These are phyloP conservation scores for Gastracanthus pulcherrimus DNA, from an alignment of 2,888 invertebrate genomes.

Conservation along the genomic window DNA sequence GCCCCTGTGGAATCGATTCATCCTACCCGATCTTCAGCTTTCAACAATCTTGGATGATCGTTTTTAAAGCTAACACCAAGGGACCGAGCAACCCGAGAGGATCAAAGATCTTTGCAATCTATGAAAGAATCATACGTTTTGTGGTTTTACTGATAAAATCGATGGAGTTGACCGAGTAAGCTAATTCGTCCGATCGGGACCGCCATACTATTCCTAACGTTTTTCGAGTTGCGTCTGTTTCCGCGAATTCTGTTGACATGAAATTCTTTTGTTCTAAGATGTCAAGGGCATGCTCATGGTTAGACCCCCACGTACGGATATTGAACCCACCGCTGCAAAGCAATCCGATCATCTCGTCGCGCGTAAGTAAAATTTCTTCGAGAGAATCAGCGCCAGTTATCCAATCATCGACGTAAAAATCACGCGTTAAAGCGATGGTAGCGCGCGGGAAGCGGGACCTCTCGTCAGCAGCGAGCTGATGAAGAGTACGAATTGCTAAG, in stretches of 20 bases:
- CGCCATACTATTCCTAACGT: constrained; percentile 52
- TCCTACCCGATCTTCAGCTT: constrained; percentile 1
- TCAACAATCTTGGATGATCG: constrained; percentile 1
- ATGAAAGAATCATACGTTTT: not conserved
- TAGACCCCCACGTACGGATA: constrained; percentile 63
- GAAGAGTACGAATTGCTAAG: no score
- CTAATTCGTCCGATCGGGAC: constrained; percentile 26
- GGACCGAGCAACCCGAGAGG: constrained; percentile 8
- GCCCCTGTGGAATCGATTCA: not conserved
- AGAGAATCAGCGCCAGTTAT: no score
- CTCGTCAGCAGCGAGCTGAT: no score
- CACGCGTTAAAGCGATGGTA: no score
- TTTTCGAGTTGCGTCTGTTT: not conserved
- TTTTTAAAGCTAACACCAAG: not conserved
- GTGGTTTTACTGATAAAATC: not conserved
- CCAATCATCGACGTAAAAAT: no score
- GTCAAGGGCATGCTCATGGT: constrained; percentile 21
- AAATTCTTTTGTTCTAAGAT: constrained; percentile 8
- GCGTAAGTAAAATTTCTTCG: no score
- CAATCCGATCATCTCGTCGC: not conserved
- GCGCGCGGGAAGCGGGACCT: no score
- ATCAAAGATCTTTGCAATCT: constrained; percentile 11
- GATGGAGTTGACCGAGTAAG: not conserved
- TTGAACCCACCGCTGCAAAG: not conserved
- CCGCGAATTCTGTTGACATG: not conserved